A percentile compares a stretch with the other conserved stretches of the same genome.
Conservation (phyloP, 2,888 invertebrate species). For the Drosophila pullipes region DNA sequence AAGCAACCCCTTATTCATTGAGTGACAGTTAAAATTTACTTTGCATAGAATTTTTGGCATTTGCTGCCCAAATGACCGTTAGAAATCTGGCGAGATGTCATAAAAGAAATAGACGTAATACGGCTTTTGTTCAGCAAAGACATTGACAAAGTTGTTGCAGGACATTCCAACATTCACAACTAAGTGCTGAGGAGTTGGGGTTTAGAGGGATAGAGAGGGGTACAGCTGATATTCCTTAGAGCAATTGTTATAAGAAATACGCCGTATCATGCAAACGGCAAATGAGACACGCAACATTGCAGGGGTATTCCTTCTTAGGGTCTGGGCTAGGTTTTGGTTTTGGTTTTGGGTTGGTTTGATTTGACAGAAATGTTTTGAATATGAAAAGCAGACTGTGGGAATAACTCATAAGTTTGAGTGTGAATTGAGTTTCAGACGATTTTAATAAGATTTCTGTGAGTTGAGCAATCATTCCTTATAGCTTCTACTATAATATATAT, state of each 20-base stretch:
- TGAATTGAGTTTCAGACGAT: not conserved
- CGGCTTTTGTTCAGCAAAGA: slow-evolving; percentile 41
- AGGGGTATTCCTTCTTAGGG: slow-evolving; percentile 13
- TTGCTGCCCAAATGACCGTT: slow-evolving; percentile 61
- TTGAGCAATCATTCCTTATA: not conserved
- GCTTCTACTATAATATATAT: not conserved
- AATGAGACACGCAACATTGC: slow-evolving; percentile 47
- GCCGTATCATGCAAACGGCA: slow-evolving; percentile 57
- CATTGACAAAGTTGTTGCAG: slow-evolving; percentile 50
- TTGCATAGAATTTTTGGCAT: slow-evolving; percentile 45
- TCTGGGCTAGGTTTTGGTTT: not conserved
- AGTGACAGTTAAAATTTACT: slow-evolving; percentile 63
- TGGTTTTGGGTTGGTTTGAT: slow-evolving; percentile 27
- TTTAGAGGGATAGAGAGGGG: slow-evolving; percentile 8
- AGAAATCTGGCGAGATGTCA: slow-evolving; percentile 48
- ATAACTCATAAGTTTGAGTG: not conserved
- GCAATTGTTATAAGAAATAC: slow-evolving; percentile 55
- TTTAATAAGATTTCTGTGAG: not conserved
- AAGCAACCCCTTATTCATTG: slow-evolving; percentile 61
- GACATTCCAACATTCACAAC: slow-evolving; percentile 13
- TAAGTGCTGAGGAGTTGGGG: slow-evolving; percentile 8
- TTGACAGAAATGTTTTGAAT: slow-evolving; percentile 33
- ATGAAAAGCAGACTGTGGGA: slow-evolving; percentile 5
- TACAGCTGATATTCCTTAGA: slow-evolving; percentile 3
- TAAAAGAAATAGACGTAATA: slow-evolving; percentile 42